Base-by-base conservation (phyloP, 2,113 vertebrate genomes). In the Mugil cephalus region DNA sequence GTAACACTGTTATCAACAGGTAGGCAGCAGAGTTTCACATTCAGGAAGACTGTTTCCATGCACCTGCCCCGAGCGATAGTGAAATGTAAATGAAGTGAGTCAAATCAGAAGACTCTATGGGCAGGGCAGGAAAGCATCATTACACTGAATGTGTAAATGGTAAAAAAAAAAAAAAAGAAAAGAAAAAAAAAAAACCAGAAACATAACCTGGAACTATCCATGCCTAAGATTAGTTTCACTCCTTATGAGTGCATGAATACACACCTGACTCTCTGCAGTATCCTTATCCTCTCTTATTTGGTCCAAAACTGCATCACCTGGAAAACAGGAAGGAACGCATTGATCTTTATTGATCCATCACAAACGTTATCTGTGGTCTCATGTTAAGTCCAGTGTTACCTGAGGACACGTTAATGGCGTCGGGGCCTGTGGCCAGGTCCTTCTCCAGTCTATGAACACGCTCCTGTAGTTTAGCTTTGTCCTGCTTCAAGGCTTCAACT, bases 231-330 rank as follows among this genome's bases (percentile, higher is more conserved):
- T 19, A 3, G 21, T 47, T 6, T 13, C 19, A 68, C 34, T 55
- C 10, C 17, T 17, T 17, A 13, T 4, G 48, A 74, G 42, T 18
- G 7, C 15, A 7, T 38, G 18, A 4, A 4, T 4, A 75, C 65
- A 43, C 93, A 99, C 97, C 96, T 98, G 95, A 83, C 93, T 94
- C 81, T 97, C 96, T 52, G 95, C 91, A n/a, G 87, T 91, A 50
- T 94, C 92, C 74, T 94, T 93, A 14, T 96, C 96, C 10, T 98
- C 96, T 52, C 92, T 94, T 69, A 93, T 83, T 47, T 94, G 87
- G 63, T 93, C 93, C 68, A 94, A 83, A 63, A 91, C 86, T 0
- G 79, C 85, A 82, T 97, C 95, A 87, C 94, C 97, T 98, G 40
- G 45, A 74, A 73, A 36, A 14, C 15, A 74, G 46, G 14, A 43